Evolutionary conservation across 2,797 vertebrate species (phyloP).

Genomic region (Pseudochromis fuscus): DNA sequence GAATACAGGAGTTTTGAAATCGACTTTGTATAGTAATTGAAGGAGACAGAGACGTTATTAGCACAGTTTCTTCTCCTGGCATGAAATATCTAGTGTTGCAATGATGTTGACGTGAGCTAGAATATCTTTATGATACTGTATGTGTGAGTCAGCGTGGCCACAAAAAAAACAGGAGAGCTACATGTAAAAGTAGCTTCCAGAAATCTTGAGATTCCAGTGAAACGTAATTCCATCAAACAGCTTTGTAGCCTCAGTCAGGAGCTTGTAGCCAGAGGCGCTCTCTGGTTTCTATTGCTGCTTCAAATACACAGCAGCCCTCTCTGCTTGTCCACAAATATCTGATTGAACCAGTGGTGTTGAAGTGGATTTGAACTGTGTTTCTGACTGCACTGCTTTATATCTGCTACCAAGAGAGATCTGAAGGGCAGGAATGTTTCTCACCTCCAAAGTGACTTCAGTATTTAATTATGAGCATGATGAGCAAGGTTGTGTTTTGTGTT

Average conservation of each 20-base stretch:
- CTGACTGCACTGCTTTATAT: not conserved
- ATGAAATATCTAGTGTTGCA: not conserved
- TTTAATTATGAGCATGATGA: not conserved
- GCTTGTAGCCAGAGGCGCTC: not conserved
- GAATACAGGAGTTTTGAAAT: not conserved
- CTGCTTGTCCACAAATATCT: conserved; percentile 15
- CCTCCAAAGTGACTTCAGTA: not conserved
- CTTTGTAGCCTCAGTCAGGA: not conserved
- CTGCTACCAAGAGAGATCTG: not conserved
- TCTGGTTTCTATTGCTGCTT: not conserved
- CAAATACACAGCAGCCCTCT: not conserved
- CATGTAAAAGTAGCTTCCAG: not conserved
- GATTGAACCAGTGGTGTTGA: conserved; percentile 1
- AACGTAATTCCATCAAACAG: conserved; percentile 12
- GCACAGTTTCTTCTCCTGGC: not conserved
- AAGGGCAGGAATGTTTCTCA: not conserved
- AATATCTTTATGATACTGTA: not conserved
- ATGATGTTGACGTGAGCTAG: not conserved
- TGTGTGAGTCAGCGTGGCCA: not conserved
- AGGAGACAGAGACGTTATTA: not conserved
- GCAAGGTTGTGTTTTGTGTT: not conserved
- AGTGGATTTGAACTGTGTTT: not conserved
- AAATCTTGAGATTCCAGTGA: not conserved
- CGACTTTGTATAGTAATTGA: not conserved
- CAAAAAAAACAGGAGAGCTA: conserved; percentile 1